These are phyloP conservation scores for Tholera decimalis DNA, from an alignment of 2,888 invertebrate genomes.

Conservation along the genomic window DNA sequence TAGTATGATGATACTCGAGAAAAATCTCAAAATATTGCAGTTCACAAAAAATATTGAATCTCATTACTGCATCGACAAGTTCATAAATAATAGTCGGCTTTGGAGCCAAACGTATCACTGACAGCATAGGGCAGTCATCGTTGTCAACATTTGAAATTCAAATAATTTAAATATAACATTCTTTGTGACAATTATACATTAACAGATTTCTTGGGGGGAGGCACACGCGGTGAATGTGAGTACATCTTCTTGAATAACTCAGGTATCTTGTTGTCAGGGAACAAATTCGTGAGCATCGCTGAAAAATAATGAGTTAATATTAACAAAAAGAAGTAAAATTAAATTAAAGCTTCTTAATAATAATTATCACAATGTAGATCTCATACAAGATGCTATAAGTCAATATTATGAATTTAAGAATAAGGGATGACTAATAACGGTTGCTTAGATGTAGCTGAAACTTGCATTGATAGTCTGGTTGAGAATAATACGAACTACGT, in stretches of 20 bases:
- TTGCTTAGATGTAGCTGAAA: too few relatives aligned
- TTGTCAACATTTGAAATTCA: conserved; percentile 13
- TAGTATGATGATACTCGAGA: background rate
- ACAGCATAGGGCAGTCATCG: conserved; percentile 6
- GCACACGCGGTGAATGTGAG: conserved; percentile 91
- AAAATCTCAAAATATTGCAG: background rate
- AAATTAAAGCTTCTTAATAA: too few relatives aligned
- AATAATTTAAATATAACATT: conserved; percentile 9
- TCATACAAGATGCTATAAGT: too few relatives aligned
- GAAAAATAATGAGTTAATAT: conserved; percentile 64
- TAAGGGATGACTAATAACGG: too few relatives aligned
- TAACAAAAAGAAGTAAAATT: too few relatives aligned
- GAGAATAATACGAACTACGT: too few relatives aligned
- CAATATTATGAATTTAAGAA: too few relatives aligned
- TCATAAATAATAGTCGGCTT: conserved; percentile 17
- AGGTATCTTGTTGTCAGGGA: conserved; percentile 95
- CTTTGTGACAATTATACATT: conserved; percentile 70
- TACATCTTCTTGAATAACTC: conserved; percentile 94
- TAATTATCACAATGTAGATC: too few relatives aligned
- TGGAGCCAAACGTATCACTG: conserved; percentile 12
- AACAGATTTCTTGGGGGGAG: conserved; percentile 79
- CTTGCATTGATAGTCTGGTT: too few relatives aligned
- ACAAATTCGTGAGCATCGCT: conserved; percentile 93
- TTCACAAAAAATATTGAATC: conserved; percentile 3
- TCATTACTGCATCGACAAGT: background rate